Percentiles rank a stretch among this genome's conserved stretches.
phyloP scores from a whole-genome alignment of 2,888 invertebrate genomes.

The Galeruca laticollis region DNA sequence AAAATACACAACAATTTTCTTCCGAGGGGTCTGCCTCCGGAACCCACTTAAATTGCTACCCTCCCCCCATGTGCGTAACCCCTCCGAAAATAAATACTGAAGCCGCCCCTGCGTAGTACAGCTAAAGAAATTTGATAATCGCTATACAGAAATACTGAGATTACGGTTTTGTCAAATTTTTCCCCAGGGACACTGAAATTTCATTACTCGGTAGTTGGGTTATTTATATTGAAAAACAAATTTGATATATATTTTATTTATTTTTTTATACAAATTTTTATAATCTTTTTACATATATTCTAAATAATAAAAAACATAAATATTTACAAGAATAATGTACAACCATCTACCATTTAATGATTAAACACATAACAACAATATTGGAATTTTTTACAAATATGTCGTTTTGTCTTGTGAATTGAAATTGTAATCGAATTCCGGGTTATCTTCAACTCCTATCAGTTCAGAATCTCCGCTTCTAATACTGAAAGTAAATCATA shows the following conservation, averaged over 20 bases:
- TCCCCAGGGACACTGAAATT: too few relatives aligned
- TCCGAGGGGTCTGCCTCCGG: too few relatives aligned
- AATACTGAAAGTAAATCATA: conserved; percentile 65
- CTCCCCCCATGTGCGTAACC: too few relatives aligned
- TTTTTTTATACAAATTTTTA: background rate
- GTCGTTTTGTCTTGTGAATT: conserved; percentile 25
- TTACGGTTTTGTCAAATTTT: too few relatives aligned
- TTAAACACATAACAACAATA: background rate
- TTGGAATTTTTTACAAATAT: conserved; percentile 26
- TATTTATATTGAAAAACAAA: too few relatives aligned
- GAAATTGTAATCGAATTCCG: conserved; percentile 68
- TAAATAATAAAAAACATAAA: background rate
- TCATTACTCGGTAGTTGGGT: too few relatives aligned
- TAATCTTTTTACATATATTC: background rate
- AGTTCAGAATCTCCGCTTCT: conserved; percentile 75
- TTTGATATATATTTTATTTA: background rate
- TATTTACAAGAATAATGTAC: background rate
- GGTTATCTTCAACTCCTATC: conserved; percentile 76
- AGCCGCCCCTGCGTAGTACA: too few relatives aligned
- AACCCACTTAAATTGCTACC: too few relatives aligned
- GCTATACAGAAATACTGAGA: too few relatives aligned
- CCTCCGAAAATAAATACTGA: too few relatives aligned
- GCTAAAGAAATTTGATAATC: too few relatives aligned
- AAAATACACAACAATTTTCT: too few relatives aligned
- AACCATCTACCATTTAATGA: background rate